These are phyloP conservation scores for Pseudorasbora parva DNA, from an alignment of 2,113 vertebrate species.

Conservation along the genomic window DNA sequence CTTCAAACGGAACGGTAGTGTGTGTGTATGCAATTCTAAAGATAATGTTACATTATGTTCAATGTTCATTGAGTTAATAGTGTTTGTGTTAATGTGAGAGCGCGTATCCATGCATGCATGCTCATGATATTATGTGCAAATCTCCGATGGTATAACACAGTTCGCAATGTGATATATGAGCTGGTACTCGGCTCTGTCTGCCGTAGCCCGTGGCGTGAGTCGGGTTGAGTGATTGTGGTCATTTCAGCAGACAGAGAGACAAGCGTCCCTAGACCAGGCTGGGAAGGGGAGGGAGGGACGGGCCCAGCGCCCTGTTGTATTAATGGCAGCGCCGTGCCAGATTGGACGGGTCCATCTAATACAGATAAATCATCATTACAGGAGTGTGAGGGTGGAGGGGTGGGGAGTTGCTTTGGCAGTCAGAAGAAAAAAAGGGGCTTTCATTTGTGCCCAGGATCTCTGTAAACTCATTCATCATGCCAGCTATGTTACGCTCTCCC, in stretches of 20 bases:
- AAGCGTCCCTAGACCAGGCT: conserved; percentile 70
- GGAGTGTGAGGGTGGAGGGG: conserved; percentile 58
- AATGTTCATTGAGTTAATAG: conserved; percentile 36
- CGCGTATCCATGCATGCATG: not conserved
- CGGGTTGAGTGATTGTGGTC: conserved; percentile 78
- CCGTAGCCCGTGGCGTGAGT: conserved; percentile 64
- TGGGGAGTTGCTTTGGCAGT: conserved; percentile 29
- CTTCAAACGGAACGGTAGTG: not conserved
- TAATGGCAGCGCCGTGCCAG: conserved; percentile 77
- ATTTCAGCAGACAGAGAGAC: conserved; percentile 75
- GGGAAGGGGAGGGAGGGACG: conserved; percentile 47
- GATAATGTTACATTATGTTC: not conserved
- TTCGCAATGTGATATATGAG: conserved; percentile 42
- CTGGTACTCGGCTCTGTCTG: conserved; percentile 59
- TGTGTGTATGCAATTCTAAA: conserved; percentile 4
- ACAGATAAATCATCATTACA: conserved; percentile 83
- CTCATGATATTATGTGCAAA: conserved; percentile 33
- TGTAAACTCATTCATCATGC: conserved; percentile 81
- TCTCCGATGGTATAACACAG: conserved; percentile 42
- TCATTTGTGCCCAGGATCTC: conserved; percentile 76
- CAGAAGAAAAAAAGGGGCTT: conserved; percentile 57
- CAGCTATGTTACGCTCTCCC: conserved; percentile 60
- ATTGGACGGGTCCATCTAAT: conserved; percentile 80
- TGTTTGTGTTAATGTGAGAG: conserved; percentile 25
- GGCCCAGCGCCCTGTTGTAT: conserved; percentile 72